Conservation (phyloP, 2,888 invertebrate species). For the Agriopis aurantiaria region DNA sequence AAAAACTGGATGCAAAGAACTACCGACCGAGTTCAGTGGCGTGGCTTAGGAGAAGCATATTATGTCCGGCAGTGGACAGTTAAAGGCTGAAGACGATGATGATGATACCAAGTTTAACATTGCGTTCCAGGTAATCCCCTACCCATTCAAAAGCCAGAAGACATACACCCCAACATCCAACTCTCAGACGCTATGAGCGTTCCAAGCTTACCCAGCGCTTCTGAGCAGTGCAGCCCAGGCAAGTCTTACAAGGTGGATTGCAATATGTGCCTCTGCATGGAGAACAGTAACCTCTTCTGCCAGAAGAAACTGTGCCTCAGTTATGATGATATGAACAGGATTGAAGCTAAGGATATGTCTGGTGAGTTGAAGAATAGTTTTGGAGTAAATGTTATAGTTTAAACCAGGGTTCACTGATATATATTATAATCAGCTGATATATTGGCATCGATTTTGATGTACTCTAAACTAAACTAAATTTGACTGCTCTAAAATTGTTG, state of each 20-base stretch:
- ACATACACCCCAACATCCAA: slow-evolving; percentile 44
- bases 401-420: not conserved
- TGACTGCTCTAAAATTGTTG: too few relatives aligned
- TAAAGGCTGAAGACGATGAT: too few relatives aligned
- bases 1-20: too few relatives aligned
- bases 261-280: slow-evolving; percentile 67
- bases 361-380: slow-evolving; percentile 53
- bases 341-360: slow-evolving; percentile 55
- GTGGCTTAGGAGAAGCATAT: too few relatives aligned
- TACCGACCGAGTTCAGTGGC: too few relatives aligned
- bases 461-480: too few relatives aligned
- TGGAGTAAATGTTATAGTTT: too few relatives aligned
- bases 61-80: too few relatives aligned
- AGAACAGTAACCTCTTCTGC: slow-evolving; percentile 62
- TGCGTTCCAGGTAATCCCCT: slow-evolving; percentile 6
- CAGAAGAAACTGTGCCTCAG: slow-evolving; percentile 63
- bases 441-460: too few relatives aligned
- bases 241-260: slow-evolving; percentile 65
- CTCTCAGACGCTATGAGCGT: slow-evolving; percentile 44
- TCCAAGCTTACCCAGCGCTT: slow-evolving; percentile 53
- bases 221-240: slow-evolving; percentile 59
- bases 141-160: slow-evolving; percentile 44
- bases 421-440: too few relatives aligned
- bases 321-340: slow-evolving; percentile 55
- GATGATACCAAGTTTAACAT: not conserved